These are phyloP conservation scores for Tetragonula carbonaria DNA, from an alignment of 2,888 invertebrate genomes.

Conservation along the genomic window DNA sequence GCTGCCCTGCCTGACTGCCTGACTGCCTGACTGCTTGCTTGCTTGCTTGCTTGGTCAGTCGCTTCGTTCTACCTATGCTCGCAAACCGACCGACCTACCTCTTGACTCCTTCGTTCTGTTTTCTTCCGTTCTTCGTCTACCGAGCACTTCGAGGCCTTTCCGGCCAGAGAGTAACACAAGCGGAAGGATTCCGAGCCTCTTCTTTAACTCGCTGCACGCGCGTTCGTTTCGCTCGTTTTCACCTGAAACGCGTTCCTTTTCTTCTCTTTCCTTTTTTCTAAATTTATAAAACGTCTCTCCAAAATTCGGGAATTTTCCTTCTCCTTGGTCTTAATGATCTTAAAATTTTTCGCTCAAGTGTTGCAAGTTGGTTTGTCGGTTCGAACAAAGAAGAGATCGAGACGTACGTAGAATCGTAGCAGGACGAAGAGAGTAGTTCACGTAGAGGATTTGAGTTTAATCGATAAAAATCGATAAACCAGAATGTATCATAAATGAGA, in stretches of 20 bases:
- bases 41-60: slow-evolving; percentile 33
- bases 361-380: too few species aligned
- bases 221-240: background rate
- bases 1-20: slow-evolving; percentile 67
- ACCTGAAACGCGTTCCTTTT: background rate
- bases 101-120: slow-evolving; percentile 28
- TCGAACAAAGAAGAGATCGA: too few species aligned
- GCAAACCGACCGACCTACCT: slow-evolving; percentile 27
- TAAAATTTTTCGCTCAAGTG: too few species aligned
- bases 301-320: background rate
- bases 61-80: slow-evolving; percentile 46
- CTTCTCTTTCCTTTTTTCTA: background rate
- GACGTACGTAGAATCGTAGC: too few species aligned
- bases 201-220: background rate
- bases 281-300: background rate
- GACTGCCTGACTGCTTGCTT: slow-evolving; percentile 32
- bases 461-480: too few species aligned
- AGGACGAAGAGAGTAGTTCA: too few species aligned
- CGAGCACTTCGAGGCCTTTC: background rate
- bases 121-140: background rate
- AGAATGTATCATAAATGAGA: too few species aligned
- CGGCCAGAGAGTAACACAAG: background rate
- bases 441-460: too few species aligned
- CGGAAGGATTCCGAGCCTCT: background rate
- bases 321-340: too few species aligned